Base-by-base conservation (phyloP, 2,113 vertebrate genomes). In the Paedocypris sp. region DNA sequence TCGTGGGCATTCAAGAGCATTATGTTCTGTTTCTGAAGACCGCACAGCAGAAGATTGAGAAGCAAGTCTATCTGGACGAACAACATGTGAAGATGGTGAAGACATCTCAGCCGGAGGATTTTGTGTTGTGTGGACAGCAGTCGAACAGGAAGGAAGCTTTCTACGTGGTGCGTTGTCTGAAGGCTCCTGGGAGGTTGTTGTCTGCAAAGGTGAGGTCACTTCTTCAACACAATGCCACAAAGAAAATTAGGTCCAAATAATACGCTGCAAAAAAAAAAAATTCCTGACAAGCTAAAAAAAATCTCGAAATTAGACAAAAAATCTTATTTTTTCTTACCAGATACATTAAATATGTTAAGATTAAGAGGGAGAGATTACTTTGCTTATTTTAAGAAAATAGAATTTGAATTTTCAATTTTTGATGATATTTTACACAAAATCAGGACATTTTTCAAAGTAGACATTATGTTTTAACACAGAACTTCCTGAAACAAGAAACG, bases 151-250 rank as follows among this genome's bases (percentile, higher is more conserved):
- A 81, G 0, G 67, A 70, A 1, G 65, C 77, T 60, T 90, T 84
- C 69, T 86, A 84, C 73, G 64, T 53, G 0, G 68, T 89, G 69
- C 74, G 59, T 12, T 82, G 78, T 20, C 11, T 67, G 6, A 73
- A 60, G 0, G 2, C 65, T 22, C 66, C 64, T 0, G 78, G 70
- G 53, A 72, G 82, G 57, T 46, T 76, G 29, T 23, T 88, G 0
- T 73, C 78, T 0, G 80, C 85, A 66, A 88, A 85, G 86, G 88
- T 91, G 79, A 85, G 76, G 3, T n/a, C n/a, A 32, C 16, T 43
- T 10, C 18, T 19, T 35, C 5, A 20, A 13, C 22, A 9, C 9
- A 32, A 12, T 33, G 15, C 2, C 12, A 46, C 4, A 22, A 13
- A 3, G 7, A 35, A 3, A 47, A 12, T n/a, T 6, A 18, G 13